Evolutionary conservation across 1,140 invertebrate species (phyloP).

Genomic region (Aporrectodea caliginosa): DNA sequence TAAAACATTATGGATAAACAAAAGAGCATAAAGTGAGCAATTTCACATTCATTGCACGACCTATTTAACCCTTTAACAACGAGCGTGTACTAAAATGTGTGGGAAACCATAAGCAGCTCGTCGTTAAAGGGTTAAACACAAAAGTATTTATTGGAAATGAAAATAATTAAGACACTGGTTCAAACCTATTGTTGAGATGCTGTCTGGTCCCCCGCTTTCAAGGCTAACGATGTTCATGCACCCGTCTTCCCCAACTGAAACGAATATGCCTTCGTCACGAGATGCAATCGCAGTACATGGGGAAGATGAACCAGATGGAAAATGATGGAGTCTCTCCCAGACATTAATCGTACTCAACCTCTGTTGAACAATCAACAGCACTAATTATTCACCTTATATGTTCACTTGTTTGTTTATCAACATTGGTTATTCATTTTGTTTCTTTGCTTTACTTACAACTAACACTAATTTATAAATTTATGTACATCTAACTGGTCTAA

Average conservation of each 20-base stretch:
- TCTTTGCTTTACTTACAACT: too few species aligned
- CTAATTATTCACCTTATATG: neutral
- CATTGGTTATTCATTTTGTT: too few species aligned
- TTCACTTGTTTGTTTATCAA: too few species aligned
- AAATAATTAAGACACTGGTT: too few species aligned
- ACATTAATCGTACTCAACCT: neutral
- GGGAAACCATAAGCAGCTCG: neutral
- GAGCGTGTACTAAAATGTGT: neutral
- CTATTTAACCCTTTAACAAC: neutral
- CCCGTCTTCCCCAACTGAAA: neutral
- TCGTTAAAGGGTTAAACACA: too few species aligned
- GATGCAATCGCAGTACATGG: neutral
- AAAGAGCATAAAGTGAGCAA: neutral
- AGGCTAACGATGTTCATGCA: neutral
- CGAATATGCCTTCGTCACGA: neutral
- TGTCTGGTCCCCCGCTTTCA: neutral
- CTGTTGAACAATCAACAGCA: neutral
- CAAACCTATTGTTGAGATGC: neutral
- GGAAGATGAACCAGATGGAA: neutral
- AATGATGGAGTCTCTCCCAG: neutral
- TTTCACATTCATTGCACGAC: neutral
- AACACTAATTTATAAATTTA: too few species aligned
- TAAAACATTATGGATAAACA: neutral
- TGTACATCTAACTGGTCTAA: too few species aligned
- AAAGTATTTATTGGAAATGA: too few species aligned